Conservation (phyloP, 2,888 invertebrate species). For the Eudemis profundana region DNA sequence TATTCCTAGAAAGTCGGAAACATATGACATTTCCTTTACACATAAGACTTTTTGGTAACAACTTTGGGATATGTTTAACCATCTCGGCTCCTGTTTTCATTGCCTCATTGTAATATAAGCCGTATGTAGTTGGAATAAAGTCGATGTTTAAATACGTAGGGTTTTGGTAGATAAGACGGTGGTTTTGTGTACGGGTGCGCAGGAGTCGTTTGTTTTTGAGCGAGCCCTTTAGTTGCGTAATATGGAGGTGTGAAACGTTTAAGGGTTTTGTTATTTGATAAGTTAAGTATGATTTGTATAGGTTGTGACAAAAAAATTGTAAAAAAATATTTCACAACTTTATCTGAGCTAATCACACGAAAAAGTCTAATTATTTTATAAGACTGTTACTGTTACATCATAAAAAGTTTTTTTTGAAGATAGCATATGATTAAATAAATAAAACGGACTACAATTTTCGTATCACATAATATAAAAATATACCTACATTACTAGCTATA, state of each 20-base stretch:
- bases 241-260: conserved; percentile 9
- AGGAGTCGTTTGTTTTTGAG: conserved; percentile 16
- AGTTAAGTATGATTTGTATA: conserved; percentile 4
- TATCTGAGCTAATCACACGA: too few species aligned
- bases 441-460: too few species aligned
- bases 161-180: neutral
- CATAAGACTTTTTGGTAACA: neutral
- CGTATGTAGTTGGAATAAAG: neutral
- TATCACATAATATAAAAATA: too few species aligned
- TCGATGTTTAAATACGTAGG: neutral
- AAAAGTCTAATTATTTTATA: too few species aligned
- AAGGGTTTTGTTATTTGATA: conserved; percentile 2
- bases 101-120: neutral
- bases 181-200: conserved; percentile 1
- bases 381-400: too few species aligned
- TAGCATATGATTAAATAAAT: too few species aligned
- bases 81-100: neutral
- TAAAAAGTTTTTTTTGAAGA: too few species aligned
- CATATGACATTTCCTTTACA: neutral
- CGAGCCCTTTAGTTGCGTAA: conserved; percentile 27
- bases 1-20: neutral
- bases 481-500: too few species aligned
- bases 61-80: neutral
- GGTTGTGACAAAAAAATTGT: too few species aligned
- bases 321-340: too few species aligned